Conservation (phyloP, 2,113 vertebrate genomes). For the Ursus arctos region DNA sequence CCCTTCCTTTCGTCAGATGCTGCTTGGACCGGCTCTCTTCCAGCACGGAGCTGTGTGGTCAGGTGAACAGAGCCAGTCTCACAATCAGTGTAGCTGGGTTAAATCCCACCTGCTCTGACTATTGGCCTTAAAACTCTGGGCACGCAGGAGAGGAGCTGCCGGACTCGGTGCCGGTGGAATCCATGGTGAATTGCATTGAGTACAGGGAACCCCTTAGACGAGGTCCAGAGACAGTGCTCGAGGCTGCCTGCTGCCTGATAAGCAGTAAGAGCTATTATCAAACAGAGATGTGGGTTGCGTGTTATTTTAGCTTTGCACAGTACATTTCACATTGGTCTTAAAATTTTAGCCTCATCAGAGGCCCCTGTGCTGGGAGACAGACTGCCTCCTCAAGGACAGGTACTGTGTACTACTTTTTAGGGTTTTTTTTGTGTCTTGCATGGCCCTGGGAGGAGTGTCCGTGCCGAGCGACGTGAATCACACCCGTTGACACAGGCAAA, state of each 20-base stretch:
- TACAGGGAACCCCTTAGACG: accelerated
- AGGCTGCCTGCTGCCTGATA: neutral
- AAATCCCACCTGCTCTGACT: accelerated
- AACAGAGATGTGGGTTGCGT: neutral
- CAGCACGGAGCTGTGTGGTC: accelerated
- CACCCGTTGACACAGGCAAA: neutral
- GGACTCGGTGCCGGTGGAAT: accelerated
- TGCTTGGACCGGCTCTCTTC: too few relatives aligned
- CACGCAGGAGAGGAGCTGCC: accelerated
- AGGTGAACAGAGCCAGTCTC: too few relatives aligned
- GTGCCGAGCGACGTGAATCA: accelerated
- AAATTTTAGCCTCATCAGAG: neutral
- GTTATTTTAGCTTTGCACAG: accelerated
- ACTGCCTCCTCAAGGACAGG: neutral
- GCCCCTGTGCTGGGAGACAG: neutral
- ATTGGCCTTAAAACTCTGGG: neutral
- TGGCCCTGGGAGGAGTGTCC: neutral
- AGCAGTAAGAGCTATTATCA: accelerated
- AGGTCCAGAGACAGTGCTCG: accelerated
- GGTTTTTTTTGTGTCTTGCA: accelerated
- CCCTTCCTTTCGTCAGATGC: accelerated
- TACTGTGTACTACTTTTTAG: accelerated
- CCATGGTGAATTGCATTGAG: accelerated
- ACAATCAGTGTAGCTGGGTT: neutral
- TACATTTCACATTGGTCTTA: neutral